Conservation (phyloP, 2,888 invertebrate species). For the Pyrrhia umbra region DNA sequence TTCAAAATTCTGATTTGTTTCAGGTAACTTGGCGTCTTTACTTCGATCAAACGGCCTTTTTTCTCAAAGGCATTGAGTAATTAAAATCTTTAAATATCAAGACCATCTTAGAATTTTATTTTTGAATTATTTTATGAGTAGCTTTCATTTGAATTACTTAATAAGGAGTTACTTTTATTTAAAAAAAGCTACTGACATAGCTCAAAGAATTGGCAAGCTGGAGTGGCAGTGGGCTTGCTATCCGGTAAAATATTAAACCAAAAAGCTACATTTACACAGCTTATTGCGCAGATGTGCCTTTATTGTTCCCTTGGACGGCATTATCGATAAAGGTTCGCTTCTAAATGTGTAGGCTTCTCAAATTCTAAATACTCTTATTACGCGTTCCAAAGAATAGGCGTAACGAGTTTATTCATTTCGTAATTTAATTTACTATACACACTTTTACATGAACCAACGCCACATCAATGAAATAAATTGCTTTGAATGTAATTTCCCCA, state of each 20-base stretch:
- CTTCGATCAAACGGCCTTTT: constrained; percentile 41
- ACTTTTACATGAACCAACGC: neutral
- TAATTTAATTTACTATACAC: constrained; percentile 7
- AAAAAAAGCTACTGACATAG: too few relatives aligned
- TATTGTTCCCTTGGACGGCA: constrained; percentile 30
- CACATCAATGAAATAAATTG: constrained; percentile 11
- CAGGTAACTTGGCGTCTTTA: constrained; percentile 54
- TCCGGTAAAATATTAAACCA: constrained; percentile 26
- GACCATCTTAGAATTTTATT: constrained; percentile 24
- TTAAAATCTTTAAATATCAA: constrained; percentile 42
- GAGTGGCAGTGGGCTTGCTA: too few relatives aligned
- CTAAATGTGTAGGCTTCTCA: constrained; percentile 2
- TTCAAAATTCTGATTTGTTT: constrained; percentile 60
- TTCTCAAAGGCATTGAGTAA: constrained; percentile 44
- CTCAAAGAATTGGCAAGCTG: too few relatives aligned
- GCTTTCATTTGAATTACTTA: constrained; percentile 26
- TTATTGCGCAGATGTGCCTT: constrained; percentile 16
- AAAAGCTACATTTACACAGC: constrained; percentile 4
- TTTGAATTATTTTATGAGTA: constrained; percentile 14
- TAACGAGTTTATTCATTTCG: neutral
- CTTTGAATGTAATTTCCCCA: constrained; percentile 20
- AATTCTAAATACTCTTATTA: constrained; percentile 23
- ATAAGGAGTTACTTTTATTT: constrained; percentile 13
- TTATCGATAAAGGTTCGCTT: constrained; percentile 26
- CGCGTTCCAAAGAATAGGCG: constrained; percentile 1